phyloP scores from a whole-genome alignment of 2,888 invertebrate species.

The Rhamnusium bicolor region DNA sequence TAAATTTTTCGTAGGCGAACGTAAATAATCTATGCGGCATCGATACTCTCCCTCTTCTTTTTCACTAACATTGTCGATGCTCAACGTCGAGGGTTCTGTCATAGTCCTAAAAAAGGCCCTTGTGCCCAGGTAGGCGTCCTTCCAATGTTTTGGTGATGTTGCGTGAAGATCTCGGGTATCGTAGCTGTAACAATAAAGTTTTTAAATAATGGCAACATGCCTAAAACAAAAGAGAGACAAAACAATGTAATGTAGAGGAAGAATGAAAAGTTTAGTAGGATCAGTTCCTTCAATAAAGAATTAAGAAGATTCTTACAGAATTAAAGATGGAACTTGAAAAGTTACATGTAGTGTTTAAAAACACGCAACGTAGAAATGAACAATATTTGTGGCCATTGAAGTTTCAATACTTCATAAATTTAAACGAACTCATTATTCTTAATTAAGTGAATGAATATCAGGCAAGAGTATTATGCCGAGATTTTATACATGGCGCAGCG shows the following conservation, averaged over 20 bases:
- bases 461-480: no score
- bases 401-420: neutral
- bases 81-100: slow-evolving; percentile 79
- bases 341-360: neutral
- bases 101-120: slow-evolving; percentile 81
- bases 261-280: slow-evolving; percentile 9
- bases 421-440: neutral
- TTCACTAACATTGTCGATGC: slow-evolving; percentile 77
- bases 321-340: neutral
- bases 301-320: neutral
- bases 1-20: slow-evolving; percentile 85
- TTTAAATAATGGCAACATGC: neutral
- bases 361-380: neutral
- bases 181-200: slow-evolving; percentile 74
- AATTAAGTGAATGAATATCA: neutral
- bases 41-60: slow-evolving; percentile 85
- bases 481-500: no score
- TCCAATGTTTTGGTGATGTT: slow-evolving; percentile 80
- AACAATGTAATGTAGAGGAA: slow-evolving; percentile 6
- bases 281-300: neutral
- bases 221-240: neutral
- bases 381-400: neutral
- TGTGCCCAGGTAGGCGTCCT: slow-evolving; percentile 78
- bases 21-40: slow-evolving; percentile 86
- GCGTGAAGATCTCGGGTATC: slow-evolving; percentile 77